Evolutionary conservation across 2,888 invertebrate genomes (phyloP), one percentile per base, ranked within the genome.

Genomic region (Caenorhabditis parvicauda): DNA sequence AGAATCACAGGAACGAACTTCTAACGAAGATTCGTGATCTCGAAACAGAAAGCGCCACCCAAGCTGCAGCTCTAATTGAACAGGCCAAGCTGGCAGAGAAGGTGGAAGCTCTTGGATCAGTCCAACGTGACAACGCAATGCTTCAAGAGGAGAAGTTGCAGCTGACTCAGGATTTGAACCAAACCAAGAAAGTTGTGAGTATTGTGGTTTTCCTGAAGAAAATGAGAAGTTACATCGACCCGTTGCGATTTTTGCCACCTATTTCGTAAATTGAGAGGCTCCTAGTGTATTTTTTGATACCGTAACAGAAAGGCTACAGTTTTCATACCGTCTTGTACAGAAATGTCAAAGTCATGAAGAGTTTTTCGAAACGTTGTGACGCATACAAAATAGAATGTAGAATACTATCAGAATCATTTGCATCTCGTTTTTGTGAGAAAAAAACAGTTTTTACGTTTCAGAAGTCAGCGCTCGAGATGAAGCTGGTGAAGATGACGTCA

Each of bases 81-180:
- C 58, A 46, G 37, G 63, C 65, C 0, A 58, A 57, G 25, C 42
- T 68, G 29, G 62, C 58, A 25, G 57, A 64, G 29, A 51, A 62
- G 41, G 49, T 68, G 3, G 54, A 65, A 12, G 29, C 52, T 1
- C 25, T 68, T 35, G 49, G 41, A 7, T 28, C 44, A 6, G 58
- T 59, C n/a, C 61, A 65, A 25, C 57, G 45, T 19, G 27, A 60
- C 29, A 63, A 52, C 27, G 19, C 53, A 9, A 46, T 59, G 25
- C 42, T 65, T 12, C 49, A 19, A 14, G 53, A 47, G 14, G 65
- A 65, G 19, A 64, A 62, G 19, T 29, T 41, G 9, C 51, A 58
- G 14, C 32, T 68, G 14, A 25, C 35, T 24, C 42, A 54, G 19
- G 45, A 50, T 9, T 17, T 59, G 6, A 22, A 6, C 19, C 52